Evolutionary conservation across 2,797 vertebrate species (phyloP).

Genomic region (Crocodylus rhombifer): DNA sequence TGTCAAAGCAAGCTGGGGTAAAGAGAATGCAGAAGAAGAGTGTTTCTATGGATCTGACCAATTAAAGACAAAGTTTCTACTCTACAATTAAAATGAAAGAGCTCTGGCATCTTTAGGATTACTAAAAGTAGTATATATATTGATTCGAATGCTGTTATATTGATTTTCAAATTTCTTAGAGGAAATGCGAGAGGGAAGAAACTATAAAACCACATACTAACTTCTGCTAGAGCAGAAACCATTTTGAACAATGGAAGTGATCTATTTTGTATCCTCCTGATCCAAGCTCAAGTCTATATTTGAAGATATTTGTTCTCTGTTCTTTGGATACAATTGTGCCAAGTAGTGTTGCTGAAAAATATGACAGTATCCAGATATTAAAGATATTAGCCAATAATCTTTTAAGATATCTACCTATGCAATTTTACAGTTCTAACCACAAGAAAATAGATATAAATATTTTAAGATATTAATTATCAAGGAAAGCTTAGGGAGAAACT

Average conservation of each 20-base stretch:
- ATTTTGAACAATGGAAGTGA: background rate
- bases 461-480: background rate
- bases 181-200: background rate
- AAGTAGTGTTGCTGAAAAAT: background rate
- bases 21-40: background rate
- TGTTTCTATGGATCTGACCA: background rate
- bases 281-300: background rate
- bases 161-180: background rate
- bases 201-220: background rate
- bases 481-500: background rate
- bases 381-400: background rate
- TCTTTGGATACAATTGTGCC: background rate
- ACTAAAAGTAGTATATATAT: background rate
- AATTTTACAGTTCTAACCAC: background rate
- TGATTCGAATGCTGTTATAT: background rate
- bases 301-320: background rate
- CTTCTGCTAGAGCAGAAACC: background rate
- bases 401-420: background rate
- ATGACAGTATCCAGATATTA: background rate
- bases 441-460: background rate
- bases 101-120: background rate
- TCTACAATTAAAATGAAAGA: background rate
- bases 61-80: background rate
- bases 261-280: background rate
- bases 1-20: background rate